These are phyloP conservation scores for Lethrus apterus DNA, from an alignment of 1,140 invertebrate genomes.

Conservation along the genomic window DNA sequence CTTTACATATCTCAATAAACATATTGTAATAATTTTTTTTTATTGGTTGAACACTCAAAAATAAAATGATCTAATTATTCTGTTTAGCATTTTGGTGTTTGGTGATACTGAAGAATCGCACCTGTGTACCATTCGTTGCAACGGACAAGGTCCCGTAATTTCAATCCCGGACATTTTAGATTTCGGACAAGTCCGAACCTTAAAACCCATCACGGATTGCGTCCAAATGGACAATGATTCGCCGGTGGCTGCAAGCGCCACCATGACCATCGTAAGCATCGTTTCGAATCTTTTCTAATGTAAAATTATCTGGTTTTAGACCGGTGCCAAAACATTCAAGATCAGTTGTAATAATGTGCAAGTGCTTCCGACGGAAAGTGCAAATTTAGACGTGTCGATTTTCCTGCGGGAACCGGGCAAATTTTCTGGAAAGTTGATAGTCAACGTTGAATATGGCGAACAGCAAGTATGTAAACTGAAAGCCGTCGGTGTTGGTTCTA, in stretches of 20 bases:
- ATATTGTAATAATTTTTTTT: neutral
- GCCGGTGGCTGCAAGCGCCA: slow-evolving; percentile 40
- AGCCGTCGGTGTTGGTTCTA: slow-evolving; percentile 40
- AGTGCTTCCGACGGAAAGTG: slow-evolving; percentile 27
- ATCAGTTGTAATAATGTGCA: slow-evolving; percentile 11
- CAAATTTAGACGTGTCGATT: slow-evolving; percentile 29
- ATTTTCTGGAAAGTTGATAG: slow-evolving; percentile 30
- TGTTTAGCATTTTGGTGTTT: slow-evolving; percentile 25
- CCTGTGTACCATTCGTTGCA: slow-evolving; percentile 36
- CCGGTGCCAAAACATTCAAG: neutral
- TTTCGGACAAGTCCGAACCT: slow-evolving; percentile 37
- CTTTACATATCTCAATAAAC: too few species aligned
- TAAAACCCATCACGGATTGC: slow-evolving; percentile 27
- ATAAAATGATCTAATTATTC: neutral
- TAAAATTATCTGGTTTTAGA: neutral
- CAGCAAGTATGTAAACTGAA: slow-evolving; percentile 22
- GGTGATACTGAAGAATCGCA: slow-evolving; percentile 12
- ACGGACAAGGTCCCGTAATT: slow-evolving; percentile 43
- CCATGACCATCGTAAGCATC: slow-evolving; percentile 30
- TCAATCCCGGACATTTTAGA: slow-evolving; percentile 35
- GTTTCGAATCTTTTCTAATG: too few species aligned
- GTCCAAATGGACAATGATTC: slow-evolving; percentile 42
- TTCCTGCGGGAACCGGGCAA: slow-evolving; percentile 36
- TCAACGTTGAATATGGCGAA: slow-evolving; percentile 32
- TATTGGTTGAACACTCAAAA: neutral